These are phyloP conservation scores for Lepidurus couesii DNA, from an alignment of 1,140 invertebrate species.

Conservation along the genomic window DNA sequence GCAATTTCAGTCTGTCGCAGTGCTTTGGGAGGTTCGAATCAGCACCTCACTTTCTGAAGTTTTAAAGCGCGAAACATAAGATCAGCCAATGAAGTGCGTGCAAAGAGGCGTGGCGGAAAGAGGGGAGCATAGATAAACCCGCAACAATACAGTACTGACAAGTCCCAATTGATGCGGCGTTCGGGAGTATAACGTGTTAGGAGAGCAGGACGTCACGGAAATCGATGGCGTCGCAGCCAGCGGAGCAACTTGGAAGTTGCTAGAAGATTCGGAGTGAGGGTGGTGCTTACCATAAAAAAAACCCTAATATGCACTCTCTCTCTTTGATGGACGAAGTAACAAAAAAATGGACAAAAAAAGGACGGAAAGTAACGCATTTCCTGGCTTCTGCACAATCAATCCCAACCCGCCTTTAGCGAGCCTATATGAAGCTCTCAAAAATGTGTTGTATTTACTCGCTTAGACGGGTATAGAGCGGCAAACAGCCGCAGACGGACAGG, in stretches of 20 bases:
- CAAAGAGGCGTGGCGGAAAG: too few relatives aligned
- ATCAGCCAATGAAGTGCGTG: too few relatives aligned
- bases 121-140: too few relatives aligned
- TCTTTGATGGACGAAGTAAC: neutral
- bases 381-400: conserved; percentile 3
- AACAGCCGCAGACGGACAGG: too few relatives aligned
- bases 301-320: neutral
- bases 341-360: neutral
- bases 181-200: neutral
- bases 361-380: neutral
- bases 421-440: neutral
- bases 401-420: neutral
- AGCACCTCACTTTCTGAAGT: too few relatives aligned
- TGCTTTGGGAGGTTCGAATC: too few relatives aligned
- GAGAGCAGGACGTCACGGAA: neutral
- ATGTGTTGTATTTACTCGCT: neutral
- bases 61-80: too few relatives aligned
- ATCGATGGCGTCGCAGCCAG: conserved; percentile 3
- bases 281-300: neutral
- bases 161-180: neutral
- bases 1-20: too few relatives aligned
- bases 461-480: neutral
- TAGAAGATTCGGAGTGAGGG: neutral
- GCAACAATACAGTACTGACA: too few relatives aligned
- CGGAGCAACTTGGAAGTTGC: neutral